phyloP scores from a whole-genome alignment of 2,888 invertebrate species.

The Trypoxylon attenuatum region DNA sequence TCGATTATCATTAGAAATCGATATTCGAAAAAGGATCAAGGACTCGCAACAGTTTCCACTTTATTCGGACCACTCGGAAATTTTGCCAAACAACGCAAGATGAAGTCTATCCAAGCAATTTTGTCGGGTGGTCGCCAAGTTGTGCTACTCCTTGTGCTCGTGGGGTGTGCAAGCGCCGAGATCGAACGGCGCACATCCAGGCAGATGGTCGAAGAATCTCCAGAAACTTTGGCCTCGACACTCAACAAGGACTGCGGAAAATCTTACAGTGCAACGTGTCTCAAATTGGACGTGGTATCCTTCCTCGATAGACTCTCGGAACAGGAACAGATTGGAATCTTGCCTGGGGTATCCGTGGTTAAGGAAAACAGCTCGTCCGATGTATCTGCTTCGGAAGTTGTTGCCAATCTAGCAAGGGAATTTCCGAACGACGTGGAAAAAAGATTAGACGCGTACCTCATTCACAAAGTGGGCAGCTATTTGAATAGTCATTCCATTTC shows the following conservation, averaged over 20 bases:
- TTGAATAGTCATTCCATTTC: constrained; percentile 85
- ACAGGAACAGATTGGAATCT: constrained; percentile 81
- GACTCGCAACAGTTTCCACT: too few relatives aligned
- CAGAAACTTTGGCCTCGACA: constrained; percentile 55
- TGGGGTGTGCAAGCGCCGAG: constrained; percentile 59
- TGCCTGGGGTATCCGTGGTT: constrained; percentile 85
- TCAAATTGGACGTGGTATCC: constrained; percentile 86
- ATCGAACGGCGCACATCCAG: constrained; percentile 61
- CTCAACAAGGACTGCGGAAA: constrained; percentile 77
- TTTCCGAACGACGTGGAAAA: constrained; percentile 86
- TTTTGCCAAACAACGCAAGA: constrained; percentile 5
- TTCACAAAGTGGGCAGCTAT: constrained; percentile 83
- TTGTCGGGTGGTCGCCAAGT: constrained; percentile 22
- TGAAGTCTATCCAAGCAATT: constrained; percentile 28
- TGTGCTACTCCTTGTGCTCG: constrained; percentile 26
- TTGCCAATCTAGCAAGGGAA: constrained; percentile 84
- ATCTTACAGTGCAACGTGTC: constrained; percentile 82
- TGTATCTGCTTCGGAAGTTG: constrained; percentile 81
- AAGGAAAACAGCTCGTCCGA: constrained; percentile 77
- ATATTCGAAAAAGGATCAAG: too few relatives aligned
- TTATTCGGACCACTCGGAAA: background rate
- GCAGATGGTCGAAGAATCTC: constrained; percentile 63
- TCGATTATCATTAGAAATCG: background rate
- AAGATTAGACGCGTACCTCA: constrained; percentile 84
- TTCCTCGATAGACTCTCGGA: constrained; percentile 85